Evolutionary conservation across 53 echinoderm and acorn worm genomes (phyloP), one percentile per base, ranked within the genome.

Genomic region (Paracentrotus lividus): DNA sequence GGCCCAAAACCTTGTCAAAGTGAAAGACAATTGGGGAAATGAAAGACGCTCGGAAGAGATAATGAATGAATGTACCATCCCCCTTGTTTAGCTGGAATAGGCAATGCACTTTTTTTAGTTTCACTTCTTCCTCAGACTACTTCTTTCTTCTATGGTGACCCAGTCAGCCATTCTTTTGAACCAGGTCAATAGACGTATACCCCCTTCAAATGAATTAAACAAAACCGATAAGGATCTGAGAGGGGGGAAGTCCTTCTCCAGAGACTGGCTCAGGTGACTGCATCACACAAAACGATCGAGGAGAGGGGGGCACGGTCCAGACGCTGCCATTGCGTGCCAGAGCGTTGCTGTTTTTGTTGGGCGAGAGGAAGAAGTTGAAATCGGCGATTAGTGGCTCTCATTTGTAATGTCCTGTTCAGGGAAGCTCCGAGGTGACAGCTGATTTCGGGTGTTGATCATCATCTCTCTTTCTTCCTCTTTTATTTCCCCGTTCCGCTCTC

Each of bases 391-490:
- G 56, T 90, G 90, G 72, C 69, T 69, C 90, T 90, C 90, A 72
- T 90, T 90, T 90, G 90, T 90, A 90, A 90, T 90, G 90, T 90
- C 90, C 90, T 90, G 90, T 90, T 90, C 49, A 49, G 69, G 69
- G 72, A 72, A 68, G 68, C 72, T 21, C 51, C 0, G 75, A 90
- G 90, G 90, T 90, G 90, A 90, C 90, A 90, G 90, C 90, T 90
- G 90, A 90, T 90, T 90, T 68, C 27, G 72, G 56, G 90, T 90
- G 90, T 90, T 72, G 90, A 90, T 90, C 90, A 90, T 90, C 90
- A 90, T 90, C 90, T 90, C 53, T 90, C 75, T 90, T 90, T 72
- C 72, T 72, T 56, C 68, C 90, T 49, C 51, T 24, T 36, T 72
- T 60, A 43, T n/a, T 20, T 38, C 24, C 21, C 56, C 6, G 36